phyloP scores from a whole-genome alignment of 2,888 invertebrate species.

The Phortica magna region DNA sequence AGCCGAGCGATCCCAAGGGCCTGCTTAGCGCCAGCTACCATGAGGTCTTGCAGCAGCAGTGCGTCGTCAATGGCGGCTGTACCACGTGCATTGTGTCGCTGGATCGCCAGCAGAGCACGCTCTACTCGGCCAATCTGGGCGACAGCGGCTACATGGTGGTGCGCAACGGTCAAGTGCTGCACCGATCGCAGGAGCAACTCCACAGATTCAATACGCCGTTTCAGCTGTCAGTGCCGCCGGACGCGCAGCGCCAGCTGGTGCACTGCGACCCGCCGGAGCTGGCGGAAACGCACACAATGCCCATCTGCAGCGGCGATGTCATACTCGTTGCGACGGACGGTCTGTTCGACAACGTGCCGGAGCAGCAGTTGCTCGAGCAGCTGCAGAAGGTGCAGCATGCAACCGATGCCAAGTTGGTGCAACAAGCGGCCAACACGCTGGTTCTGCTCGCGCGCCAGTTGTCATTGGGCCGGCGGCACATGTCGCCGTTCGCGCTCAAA shows the following conservation, averaged over 20 bases:
- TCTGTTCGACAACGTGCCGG: slow-evolving; percentile 97
- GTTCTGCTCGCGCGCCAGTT: slow-evolving; percentile 50
- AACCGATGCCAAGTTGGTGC: slow-evolving; percentile 39
- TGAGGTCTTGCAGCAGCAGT: slow-evolving; percentile 90
- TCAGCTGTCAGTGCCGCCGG: slow-evolving; percentile 94
- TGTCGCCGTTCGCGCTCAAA: slow-evolving; percentile 55
- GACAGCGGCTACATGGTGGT: slow-evolving; percentile 97
- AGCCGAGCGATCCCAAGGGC: slow-evolving; percentile 89
- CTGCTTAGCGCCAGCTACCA: slow-evolving; percentile 92
- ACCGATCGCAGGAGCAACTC: slow-evolving; percentile 95
- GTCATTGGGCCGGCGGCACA: slow-evolving; percentile 39
- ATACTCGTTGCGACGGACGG: slow-evolving; percentile 97
- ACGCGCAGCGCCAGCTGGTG: slow-evolving; percentile 87
- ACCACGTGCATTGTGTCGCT: slow-evolving; percentile 97
- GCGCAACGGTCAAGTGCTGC: slow-evolving; percentile 89
- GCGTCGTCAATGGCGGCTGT: slow-evolving; percentile 94
- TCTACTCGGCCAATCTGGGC: slow-evolving; percentile 97
- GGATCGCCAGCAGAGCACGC: slow-evolving; percentile 89
- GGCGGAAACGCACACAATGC: slow-evolving; percentile 90
- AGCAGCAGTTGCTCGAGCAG: slow-evolving; percentile 90
- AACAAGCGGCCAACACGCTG: slow-evolving; percentile 46
- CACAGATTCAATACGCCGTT: slow-evolving; percentile 99
- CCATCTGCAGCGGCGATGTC: slow-evolving; percentile 91
- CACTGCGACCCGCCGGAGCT: slow-evolving; percentile 94
- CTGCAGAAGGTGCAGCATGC: slow-evolving; percentile 81